Evolutionary conservation across 2,888 invertebrate species (phyloP).

Genomic region (Subacronicta megacephala): DNA sequence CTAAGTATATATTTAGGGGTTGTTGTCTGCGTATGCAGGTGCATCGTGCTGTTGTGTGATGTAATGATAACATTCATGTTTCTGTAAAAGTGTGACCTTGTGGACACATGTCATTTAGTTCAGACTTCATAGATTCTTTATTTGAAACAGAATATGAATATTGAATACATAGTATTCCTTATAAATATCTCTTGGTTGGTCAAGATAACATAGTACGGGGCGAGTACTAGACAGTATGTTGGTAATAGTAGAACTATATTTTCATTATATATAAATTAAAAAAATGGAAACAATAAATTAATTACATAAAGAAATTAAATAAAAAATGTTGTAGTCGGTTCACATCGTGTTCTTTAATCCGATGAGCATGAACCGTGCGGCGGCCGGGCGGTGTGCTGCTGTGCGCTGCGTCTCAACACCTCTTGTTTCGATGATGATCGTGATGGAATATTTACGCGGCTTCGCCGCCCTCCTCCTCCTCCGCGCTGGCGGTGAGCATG

Average conservation of each 20-base stretch:
- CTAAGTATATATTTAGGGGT: conserved; percentile 16
- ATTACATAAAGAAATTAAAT: conserved; percentile 80
- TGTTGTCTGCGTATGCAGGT: conserved; percentile 37
- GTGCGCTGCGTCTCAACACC: conserved; percentile 55
- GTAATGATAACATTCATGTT: conserved; percentile 78
- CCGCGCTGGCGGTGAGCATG: conserved; percentile 96
- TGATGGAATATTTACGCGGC: conserved; percentile 78
- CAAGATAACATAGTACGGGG: conserved; percentile 60
- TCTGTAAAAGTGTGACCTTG: conserved; percentile 71
- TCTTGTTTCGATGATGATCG: conserved; percentile 35
- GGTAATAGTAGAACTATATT: conserved; percentile 87
- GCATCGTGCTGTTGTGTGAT: conserved; percentile 53
- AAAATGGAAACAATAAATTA: conserved; percentile 89
- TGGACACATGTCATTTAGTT: conserved; percentile 76
- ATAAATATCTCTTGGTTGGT: conserved; percentile 53
- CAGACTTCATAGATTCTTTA: conserved; percentile 83
- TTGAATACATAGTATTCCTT: conserved; percentile 85
- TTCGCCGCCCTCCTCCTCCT: conserved; percentile 93
- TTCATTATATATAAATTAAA: conserved; percentile 88
- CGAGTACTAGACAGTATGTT: conserved; percentile 77
- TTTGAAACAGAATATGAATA: conserved; percentile 82
- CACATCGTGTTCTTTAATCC: conserved; percentile 75
- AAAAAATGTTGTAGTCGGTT: conserved; percentile 78
- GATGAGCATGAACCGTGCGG: conserved; percentile 70
- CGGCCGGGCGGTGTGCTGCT: conserved; percentile 66